Percentiles rank a stretch among this genome's conserved stretches.
Evolutionary conservation across 2,797 vertebrate genomes (phyloP).

Genomic region (Gobionotothen gibberifrons): DNA sequence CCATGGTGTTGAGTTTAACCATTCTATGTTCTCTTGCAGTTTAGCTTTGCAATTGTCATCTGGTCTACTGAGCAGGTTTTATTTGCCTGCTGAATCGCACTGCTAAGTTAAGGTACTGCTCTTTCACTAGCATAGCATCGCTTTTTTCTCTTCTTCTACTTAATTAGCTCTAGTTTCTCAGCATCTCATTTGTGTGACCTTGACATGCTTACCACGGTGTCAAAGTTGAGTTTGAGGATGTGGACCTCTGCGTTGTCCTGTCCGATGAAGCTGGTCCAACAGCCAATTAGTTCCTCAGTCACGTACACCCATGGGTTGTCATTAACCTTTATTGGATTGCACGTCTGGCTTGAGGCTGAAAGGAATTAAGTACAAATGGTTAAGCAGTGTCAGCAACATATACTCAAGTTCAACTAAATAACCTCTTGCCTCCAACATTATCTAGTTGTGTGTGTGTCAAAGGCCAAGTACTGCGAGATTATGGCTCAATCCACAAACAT

Average conservation of each 20-base stretch:
- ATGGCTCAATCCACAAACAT: constrained; percentile 26
- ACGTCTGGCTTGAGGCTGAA: constrained; percentile 74
- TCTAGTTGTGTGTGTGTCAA: constrained; percentile 27
- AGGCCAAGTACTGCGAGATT: constrained; percentile 12
- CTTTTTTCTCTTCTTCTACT: constrained; percentile 1
- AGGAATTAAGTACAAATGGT: constrained; percentile 53
- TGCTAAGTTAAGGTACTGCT: background rate
- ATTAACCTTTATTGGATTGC: constrained; percentile 41
- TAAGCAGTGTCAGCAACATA: constrained; percentile 32
- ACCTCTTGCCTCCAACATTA: constrained; percentile 12
- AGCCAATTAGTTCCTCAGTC: constrained; percentile 68
- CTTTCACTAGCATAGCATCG: background rate
- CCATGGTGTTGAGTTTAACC: constrained; percentile 1
- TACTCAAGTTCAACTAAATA: constrained; percentile 22
- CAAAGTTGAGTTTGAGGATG: constrained; percentile 75
- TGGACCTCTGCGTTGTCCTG: constrained; percentile 77
- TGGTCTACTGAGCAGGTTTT: background rate
- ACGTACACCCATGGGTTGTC: constrained; percentile 57
- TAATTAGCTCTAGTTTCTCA: constrained; percentile 1
- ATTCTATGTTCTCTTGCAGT: background rate
- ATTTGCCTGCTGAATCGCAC: constrained; percentile 6
- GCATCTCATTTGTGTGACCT: constrained; percentile 27
- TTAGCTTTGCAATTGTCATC: background rate
- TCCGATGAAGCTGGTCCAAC: constrained; percentile 75
- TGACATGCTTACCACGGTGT: constrained; percentile 45